Evolutionary conservation across 2,797 vertebrate genomes (phyloP).

Genomic region (Poeciliopsis turneri): DNA sequence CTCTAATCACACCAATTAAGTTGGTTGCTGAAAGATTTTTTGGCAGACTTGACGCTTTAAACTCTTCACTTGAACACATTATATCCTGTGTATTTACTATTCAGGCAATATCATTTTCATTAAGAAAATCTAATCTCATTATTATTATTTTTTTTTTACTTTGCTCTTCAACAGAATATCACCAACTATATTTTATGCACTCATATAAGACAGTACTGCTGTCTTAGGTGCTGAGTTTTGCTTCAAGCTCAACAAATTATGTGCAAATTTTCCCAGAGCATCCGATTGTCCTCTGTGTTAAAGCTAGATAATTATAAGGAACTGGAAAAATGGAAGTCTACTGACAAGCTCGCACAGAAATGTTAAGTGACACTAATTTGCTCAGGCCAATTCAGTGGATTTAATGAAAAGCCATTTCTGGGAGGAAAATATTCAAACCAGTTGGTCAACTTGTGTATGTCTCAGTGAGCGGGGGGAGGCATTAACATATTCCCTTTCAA

Average conservation of each 20-base stretch:
- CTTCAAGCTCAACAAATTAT: conserved; percentile 29
- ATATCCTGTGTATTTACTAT: conserved; percentile 49
- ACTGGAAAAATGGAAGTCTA: conserved; percentile 8
- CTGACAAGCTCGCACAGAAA: conserved; percentile 30
- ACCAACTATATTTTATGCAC: conserved; percentile 23
- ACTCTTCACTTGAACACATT: conserved; percentile 55
- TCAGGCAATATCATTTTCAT: conserved; percentile 61
- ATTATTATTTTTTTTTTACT: conserved; percentile 34
- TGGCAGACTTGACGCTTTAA: conserved; percentile 64
- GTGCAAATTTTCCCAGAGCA: conserved; percentile 12
- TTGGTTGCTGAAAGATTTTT: conserved; percentile 56
- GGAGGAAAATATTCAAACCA: conserved; percentile 40
- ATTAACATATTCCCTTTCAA: conserved; percentile 54
- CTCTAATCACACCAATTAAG: conserved; percentile 28
- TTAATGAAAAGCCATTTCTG: conserved; percentile 56
- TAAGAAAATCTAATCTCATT: conserved; percentile 54
- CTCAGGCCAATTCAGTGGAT: conserved; percentile 48
- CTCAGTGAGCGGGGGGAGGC: conserved; percentile 27
- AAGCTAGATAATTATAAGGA: conserved; percentile 15
- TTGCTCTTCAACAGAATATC: background rate
- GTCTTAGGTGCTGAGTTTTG: conserved; percentile 23
- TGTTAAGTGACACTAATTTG: conserved; percentile 58
- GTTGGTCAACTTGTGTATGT: conserved; percentile 46
- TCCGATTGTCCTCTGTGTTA: conserved; percentile 21
- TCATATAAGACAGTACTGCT: conserved; percentile 23